Conservation (phyloP, 2,113 vertebrate species). For the Struthio camelus region DNA sequence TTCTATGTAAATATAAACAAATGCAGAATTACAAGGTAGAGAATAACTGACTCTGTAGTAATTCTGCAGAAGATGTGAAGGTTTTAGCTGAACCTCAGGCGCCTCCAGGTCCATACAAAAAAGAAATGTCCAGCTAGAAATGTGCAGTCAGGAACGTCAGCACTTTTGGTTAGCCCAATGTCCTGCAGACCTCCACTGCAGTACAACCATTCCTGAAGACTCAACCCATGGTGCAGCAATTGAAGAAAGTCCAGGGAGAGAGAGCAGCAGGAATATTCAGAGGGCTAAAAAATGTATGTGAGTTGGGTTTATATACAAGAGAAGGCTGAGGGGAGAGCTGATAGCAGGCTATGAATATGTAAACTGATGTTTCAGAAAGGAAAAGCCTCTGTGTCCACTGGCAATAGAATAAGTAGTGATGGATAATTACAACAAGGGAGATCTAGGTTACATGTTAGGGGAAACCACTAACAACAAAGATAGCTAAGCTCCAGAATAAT, state of each 20-base stretch:
- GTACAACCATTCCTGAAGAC: not conserved
- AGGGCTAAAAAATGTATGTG: not conserved
- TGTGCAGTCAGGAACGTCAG: not conserved
- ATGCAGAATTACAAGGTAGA: not conserved
- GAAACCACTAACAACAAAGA: not conserved
- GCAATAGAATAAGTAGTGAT: not conserved
- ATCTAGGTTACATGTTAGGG: not conserved
- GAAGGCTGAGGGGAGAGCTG: not conserved
- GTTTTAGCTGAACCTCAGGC: not conserved
- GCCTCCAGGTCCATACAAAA: not conserved
- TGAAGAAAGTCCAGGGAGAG: not conserved
- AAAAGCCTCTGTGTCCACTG: not conserved
- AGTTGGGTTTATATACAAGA: not conserved
- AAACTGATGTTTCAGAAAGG: not conserved
- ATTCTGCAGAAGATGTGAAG: not conserved
- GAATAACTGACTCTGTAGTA: not conserved
- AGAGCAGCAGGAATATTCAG: not conserved
- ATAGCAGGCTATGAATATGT: not conserved
- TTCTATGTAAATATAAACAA: not conserved
- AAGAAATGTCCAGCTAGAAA: not conserved
- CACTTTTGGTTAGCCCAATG: not conserved
- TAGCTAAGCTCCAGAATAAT: not conserved
- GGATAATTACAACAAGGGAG: not conserved
- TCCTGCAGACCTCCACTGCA: not conserved
- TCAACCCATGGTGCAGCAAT: not conserved